Base-by-base conservation (phyloP, 92 coral and sea anemone genomes). In the Porites evermanni region DNA sequence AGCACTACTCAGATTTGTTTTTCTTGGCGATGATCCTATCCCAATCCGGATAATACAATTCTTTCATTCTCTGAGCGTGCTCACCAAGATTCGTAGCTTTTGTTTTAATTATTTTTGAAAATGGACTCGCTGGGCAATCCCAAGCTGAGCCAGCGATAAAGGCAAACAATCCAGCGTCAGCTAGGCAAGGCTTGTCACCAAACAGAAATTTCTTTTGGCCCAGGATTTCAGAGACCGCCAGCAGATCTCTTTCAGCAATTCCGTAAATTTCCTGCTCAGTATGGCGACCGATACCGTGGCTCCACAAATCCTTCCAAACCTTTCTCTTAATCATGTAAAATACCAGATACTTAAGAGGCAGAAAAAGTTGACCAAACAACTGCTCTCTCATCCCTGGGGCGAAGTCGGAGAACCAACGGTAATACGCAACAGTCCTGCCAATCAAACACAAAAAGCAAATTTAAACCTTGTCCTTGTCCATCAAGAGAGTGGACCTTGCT, bases 211-310 rank as follows among this genome's bases (percentile, higher is more conserved):
- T 85, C 84, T 96, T 96, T 74, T 85, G 80, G n/a, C 89, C 98
- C 13, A 96, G 92, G 81, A 92, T 65, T 7, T 84, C 91, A 7
- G 98, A 87, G 24, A 91, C 95, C 8, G 98, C 96, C 12, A 88
- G 86, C 63, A 96, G 63, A 79, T 96, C 98, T 71, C 91, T 88
- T 77, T 92, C 95, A 64, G 93, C 98, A 17, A 96, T 84, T 52
- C 79, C 88, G 78, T 89, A 96, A n/a, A 96, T 44, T 71, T 96
- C 98, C 26, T 94, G 92, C 23, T 92, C 94, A 8, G 94, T 87
- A 69, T 94, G 96, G 21, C 98, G 95, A 4, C 98, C 98, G 47
- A 96, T 94, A 4, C 97, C 98, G 59, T 96, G 96, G 19, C 85
- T 79, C 73, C 95, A 75, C 32, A 96, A 84, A 63, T 91, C 79